Base-by-base conservation (phyloP, 2,113 vertebrate genomes). In the Ia io region DNA sequence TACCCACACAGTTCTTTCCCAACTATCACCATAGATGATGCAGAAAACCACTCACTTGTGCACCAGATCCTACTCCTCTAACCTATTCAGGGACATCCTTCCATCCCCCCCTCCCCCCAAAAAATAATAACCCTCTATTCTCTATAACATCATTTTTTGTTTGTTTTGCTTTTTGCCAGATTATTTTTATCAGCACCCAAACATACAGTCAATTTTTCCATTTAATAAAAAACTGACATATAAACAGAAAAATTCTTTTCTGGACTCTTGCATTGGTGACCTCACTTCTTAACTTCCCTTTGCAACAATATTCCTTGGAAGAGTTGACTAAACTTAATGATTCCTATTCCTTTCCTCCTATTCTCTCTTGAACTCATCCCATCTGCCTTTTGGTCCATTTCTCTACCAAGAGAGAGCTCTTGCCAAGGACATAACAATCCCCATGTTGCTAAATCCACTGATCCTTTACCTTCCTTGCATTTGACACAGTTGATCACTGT, bases 1-100 rank as follows among this genome's bases (percentile, higher is more conserved):
- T 4, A n/a, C 1, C 6, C 12, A 47, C 9, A 35, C 6, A 3
- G 3, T 47, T 0, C 25, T 3, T n/a, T n/a, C 49, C 35, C 70
- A 18, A 0, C 30, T 5, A 10, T 51, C 3, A 6, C 30, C 30
- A 6, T 0, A 40, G 44, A 44, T 0, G 28, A 22, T 16, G 20
- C 5, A 2, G 9, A 61, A 77, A 87, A 23, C 11, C 23, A 18
- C 2, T 77, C 5, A 17, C 40, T 42, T 65, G 51, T 67, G 70
- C 9, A 59, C 20, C 28, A 73, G 63, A 40, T 73, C 9, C 2
- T 25, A 51, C 2, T 65, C 10, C 13, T 79, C 30, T 59, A 53
- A 20, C 7, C 28, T 71, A 13, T 44, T 61, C 9, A 61, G 87
- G 76, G 51, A 53, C 37, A 63, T 61, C 35, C 42, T 53, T 70